These are phyloP conservation scores for Corythornis madagascariensis DNA, from an alignment of 2,113 vertebrate species.

Conservation along the genomic window DNA sequence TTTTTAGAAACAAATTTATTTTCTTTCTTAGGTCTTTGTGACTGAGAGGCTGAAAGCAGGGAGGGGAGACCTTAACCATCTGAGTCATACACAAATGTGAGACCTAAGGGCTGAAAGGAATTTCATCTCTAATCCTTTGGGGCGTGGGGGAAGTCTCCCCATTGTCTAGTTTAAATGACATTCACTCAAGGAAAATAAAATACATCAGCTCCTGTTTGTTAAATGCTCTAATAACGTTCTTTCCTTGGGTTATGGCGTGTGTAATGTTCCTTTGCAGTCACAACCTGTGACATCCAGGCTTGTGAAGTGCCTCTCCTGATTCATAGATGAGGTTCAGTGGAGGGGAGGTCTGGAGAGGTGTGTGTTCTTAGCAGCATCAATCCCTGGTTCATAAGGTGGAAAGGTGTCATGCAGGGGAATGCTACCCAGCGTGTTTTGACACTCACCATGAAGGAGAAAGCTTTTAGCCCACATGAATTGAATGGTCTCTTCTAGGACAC, in stretches of 20 bases:
- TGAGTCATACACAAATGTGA: constrained; percentile 10
- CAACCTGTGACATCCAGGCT: not conserved
- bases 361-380: not conserved
- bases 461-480: not conserved
- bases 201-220: not conserved
- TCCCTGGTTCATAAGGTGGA: not conserved
- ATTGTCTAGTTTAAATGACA: not conserved
- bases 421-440: too few species aligned
- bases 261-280: not conserved
- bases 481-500: not conserved
- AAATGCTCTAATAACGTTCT: not conserved
- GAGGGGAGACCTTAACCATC: constrained; percentile 22
- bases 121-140: not conserved
- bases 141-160: constrained; percentile 29
- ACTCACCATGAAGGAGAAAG: accelerated
- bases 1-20: not conserved
- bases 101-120: not conserved
- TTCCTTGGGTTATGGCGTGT: not conserved
- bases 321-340: not conserved
- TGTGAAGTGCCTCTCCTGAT: not conserved
- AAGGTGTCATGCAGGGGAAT: not conserved
- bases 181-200: not conserved
- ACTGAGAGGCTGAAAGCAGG: not conserved
- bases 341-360: too few species aligned
- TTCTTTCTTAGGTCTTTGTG: not conserved